Percentiles rank a stretch among this genome's conserved stretches.
Conservation (phyloP, 2,113 vertebrate species). For the Apodemus speciosus region DNA sequence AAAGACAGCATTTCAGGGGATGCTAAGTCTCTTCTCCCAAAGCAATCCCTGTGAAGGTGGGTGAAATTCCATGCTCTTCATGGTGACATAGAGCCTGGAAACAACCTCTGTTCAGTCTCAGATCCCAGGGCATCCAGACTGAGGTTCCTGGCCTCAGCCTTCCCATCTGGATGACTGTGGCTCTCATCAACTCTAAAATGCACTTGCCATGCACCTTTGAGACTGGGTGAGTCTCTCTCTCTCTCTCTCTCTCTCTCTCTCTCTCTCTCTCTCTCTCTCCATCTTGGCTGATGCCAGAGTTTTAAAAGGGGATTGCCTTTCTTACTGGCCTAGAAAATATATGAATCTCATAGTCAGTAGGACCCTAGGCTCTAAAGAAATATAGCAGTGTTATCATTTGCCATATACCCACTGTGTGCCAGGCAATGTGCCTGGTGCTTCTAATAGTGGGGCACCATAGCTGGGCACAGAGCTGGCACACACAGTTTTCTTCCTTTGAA, state of each 20-base stretch:
- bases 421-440: background rate
- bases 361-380: background rate
- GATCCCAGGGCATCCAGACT: background rate
- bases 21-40: background rate
- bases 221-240: no score
- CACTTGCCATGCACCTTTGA: background rate
- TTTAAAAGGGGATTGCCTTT: background rate
- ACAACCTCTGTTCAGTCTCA: background rate
- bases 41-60: accelerated
- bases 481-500: background rate
- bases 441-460: background rate
- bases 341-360: background rate
- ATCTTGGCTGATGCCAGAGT: background rate
- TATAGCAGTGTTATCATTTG: background rate
- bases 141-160: background rate
- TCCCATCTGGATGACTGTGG: background rate
- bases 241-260: background rate
- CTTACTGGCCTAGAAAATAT: background rate
- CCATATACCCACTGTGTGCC: background rate
- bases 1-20: background rate
- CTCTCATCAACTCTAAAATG: accelerated
- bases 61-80: background rate
- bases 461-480: no score
- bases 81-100: background rate
- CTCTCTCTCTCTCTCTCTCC: background rate